A percentile compares a stretch with the other conserved stretches of the same genome.
phyloP scores from a whole-genome alignment of 1,140 invertebrate genomes.

The honey bee (Apis mellifera) region DNA sequence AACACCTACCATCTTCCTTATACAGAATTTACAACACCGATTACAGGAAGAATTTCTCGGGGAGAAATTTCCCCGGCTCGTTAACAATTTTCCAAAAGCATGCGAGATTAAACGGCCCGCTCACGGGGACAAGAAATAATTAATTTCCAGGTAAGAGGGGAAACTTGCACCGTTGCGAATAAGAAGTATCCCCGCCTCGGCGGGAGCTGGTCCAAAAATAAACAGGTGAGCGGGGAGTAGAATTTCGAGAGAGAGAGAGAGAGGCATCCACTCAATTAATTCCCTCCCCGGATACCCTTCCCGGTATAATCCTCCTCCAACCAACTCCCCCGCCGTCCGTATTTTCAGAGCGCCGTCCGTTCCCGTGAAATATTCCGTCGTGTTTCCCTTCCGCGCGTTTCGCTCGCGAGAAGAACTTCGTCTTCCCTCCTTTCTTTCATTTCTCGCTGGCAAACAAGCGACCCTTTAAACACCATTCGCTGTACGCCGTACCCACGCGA shows the following conservation, averaged over 20 bases:
- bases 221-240: not conserved
- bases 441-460: conserved; percentile 58
- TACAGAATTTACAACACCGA: not conserved
- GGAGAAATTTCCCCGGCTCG: conserved; percentile 13
- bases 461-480: conserved; percentile 38
- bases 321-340: not conserved
- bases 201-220: conserved; percentile 10
- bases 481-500: too few relatives aligned
- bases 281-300: conserved; percentile 2
- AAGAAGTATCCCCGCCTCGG: not conserved
- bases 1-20: fast-evolving
- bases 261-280: conserved; percentile 49
- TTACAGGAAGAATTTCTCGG: not conserved
- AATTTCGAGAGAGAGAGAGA: conserved; percentile 1
- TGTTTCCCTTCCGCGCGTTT: not conserved
- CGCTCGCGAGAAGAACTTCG: not conserved
- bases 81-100: conserved; percentile 33
- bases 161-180: not conserved
- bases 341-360: not conserved
- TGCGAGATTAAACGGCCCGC: not conserved
- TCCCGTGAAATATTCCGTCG: not conserved
- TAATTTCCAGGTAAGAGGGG: conserved; percentile 2
- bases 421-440: conserved; percentile 14
- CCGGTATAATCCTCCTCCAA: not conserved
- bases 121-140: conserved; percentile 12